Base-by-base conservation (phyloP, 2,888 invertebrate genomes). In the Hymenopus coronatus region DNA sequence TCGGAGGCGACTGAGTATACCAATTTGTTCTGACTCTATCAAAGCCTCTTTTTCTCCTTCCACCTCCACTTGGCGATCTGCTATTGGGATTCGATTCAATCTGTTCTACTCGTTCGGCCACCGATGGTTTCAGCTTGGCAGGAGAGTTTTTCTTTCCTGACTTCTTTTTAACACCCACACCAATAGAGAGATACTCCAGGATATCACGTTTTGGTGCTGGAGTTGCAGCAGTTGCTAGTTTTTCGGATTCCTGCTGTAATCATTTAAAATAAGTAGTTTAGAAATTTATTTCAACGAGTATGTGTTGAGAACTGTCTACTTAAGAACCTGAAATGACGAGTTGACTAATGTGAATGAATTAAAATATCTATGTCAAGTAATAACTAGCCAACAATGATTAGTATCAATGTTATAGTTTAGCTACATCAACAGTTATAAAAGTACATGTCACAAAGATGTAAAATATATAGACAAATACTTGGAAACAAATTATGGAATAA, bases 121-220 rank as follows among this genome's bases (percentile, higher is more conserved):
- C 89, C 14, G 95, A 91, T 96, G 95, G 92, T 95, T 95, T 90
- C 95, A 94, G 15, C 85, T 90, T 90, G 54, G 89, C 84, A 6
- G 90, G 90, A 81, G 90, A 90, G 91, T 95, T 96, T 92, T 96
- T 95, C 93, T 96, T 96, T 90, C 95, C 94, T 3, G 93, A 92
- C 92, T 96, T 96, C 93, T 96, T 97, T 93, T 95, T 95, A 92
- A 96, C 95, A 83, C 95, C 94, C 1, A 95, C 94, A 89, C 94
- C 95, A 90, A 96, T 95, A 88, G 96, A 95, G 90, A 97, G 93
- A 92, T 96, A 97, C 91, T 97, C 97, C 91, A 97, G 93, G 81
- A 96, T 96, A 92, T 96, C 96, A 89, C 96, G 95, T 91, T 96
- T 96, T 90, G 96, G 93, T 87, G 82, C 87, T 28, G 87, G 28